Base-by-base conservation (phyloP, 2,113 vertebrate genomes). In the Caracal caracal region DNA sequence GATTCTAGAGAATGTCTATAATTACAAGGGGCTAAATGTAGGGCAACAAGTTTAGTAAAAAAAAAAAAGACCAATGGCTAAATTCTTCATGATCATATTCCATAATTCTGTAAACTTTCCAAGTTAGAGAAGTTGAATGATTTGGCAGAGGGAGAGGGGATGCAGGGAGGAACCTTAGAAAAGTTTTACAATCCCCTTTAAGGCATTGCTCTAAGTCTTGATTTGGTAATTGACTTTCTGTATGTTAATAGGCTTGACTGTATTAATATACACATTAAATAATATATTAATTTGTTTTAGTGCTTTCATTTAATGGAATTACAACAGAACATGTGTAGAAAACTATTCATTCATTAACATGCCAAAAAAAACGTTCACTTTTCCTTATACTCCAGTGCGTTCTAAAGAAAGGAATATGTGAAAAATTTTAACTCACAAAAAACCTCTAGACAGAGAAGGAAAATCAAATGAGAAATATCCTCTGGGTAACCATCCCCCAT, bases 201-300 rank as follows among this genome's bases (percentile, higher is more conserved):
- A 98, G 96, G 79, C 97, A 98, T 81, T 97, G 70, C 22, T 93
- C n/a, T 0, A 16, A 95, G 65, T 97, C 97, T 95, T 95, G 26
- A 97, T 97, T 96, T 98, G 86, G 78, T 98, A 98, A 98, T 82
- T 97, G 94, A 95, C 94, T 98, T 97, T 65, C 93, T 78, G 56
- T 93, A 95, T 76, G 70, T 94, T 97, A 98, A 98, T 94, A 80
- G 90, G 96, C 94, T 98, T 97, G 96, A 84, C 96, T 79, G 88
- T 95, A 93, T 95, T 96, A 96, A 96, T 95, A 90, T 10, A 83
- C 40, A 97, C 96, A 98, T 98, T 98, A 98, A 97, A 81, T 96
- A 98, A 97, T 86, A 43, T 30, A 94, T 89, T 97, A 95, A 98
- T 98, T 95, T 98, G 89, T 73, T 98, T 97, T 96, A 98, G 90